Evolutionary conservation across 2,888 invertebrate genomes (phyloP), one percentile per base, ranked within the genome.

Genomic region (Gasteruption jaculator): DNA sequence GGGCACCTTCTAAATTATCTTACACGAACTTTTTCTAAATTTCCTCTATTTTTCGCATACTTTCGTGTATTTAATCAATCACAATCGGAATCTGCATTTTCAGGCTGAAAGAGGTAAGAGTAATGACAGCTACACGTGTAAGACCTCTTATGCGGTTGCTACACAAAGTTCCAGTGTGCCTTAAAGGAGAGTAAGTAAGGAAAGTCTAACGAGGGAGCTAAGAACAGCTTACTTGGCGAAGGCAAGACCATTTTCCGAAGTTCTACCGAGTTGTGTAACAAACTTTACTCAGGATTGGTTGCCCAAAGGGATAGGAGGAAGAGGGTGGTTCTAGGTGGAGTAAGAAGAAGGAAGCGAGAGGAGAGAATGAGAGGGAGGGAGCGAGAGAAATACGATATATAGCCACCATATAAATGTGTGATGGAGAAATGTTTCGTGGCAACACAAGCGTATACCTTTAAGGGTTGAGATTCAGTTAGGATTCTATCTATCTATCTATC

Each of bases 251-350:
- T 63, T 63, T 63, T 61, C 59, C 51, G 56, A 61, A 61, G 63
- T 63, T 63, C 63, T n/a, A 50, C 57, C 60, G 61, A 68, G 67
- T 67, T 68, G 67, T 67, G 61, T 68, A 65, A 68, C 67, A 68
- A 68, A 68, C 67, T 68, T 68, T 67, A 61, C 63, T 66, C 60
- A 54, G 65, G 66, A 68, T 68, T 67, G 67, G 67, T 67, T 65
- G 67, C 66, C 62, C 57, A 60, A 61, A 60, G 65, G 64, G 61
- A 58, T 54, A 57, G 59, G 60, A 58, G 60, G 61, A 58, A n/a
- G n/a, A n/a, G n/a, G n/a, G n/a, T n/a, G n/a, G n/a, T n/a, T n/a
- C n/a, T n/a, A n/a, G n/a, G n/a, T n/a, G n/a, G n/a, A n/a, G n/a
- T n/a, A n/a, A n/a, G 54, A 52, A 41, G 54, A 37, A 52, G 53